Conservation (phyloP, 2,888 invertebrate species). For the Ischnus inquisitorius region DNA sequence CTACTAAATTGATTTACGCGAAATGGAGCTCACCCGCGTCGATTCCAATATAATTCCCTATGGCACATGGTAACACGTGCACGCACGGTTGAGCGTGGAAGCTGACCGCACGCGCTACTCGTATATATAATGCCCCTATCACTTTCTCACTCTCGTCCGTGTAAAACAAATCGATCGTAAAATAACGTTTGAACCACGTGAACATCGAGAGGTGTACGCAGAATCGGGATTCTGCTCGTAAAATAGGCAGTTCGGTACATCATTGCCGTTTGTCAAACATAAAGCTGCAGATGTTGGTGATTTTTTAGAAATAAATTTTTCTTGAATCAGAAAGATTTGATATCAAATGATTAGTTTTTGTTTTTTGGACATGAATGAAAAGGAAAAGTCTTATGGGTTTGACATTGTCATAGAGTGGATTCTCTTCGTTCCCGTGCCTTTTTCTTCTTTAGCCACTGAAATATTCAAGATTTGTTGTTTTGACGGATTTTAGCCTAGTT, state of each 20-base stretch:
- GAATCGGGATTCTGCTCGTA: neutral
- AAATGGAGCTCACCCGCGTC: constrained; percentile 52
- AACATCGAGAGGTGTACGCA: neutral
- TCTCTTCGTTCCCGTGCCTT: no score
- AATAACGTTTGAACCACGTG: constrained; percentile 4
- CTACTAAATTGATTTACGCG: constrained; percentile 73
- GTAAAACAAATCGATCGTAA: constrained; percentile 33
- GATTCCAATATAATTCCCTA: constrained; percentile 52
- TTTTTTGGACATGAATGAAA: no score
- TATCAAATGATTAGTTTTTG: no score
- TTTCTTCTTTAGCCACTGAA: no score
- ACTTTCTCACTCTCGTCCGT: constrained; percentile 13
- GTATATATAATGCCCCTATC: constrained; percentile 26
- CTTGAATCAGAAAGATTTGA: no score
- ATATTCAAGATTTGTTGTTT: no score
- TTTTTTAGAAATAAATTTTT: neutral
- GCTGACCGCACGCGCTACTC: constrained; percentile 19
- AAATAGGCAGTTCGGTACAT: neutral
- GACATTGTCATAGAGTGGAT: no score
- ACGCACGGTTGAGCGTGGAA: constrained; percentile 8
- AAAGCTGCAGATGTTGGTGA: no score
- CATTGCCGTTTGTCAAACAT: neutral
- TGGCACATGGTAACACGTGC: constrained; percentile 40
- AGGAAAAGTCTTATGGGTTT: no score
- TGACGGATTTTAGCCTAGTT: no score